Evolutionary conservation across 2,888 invertebrate species (phyloP).

Genomic region (Eueremaeus valkanovi): DNA sequence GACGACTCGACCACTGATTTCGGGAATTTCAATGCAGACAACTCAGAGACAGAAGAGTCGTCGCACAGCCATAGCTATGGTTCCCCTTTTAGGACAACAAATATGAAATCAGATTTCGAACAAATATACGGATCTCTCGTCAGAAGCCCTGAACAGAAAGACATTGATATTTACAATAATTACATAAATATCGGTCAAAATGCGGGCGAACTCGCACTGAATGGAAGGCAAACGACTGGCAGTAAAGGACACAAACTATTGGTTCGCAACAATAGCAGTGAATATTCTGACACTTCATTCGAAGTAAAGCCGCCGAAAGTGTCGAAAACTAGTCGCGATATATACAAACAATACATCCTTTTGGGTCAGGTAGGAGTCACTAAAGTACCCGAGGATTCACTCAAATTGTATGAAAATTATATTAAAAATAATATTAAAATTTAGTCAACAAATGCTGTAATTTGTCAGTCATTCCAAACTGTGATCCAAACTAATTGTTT

Average conservation of each 20-base stretch:
- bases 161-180: not conserved
- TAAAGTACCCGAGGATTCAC: not conserved
- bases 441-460: no score
- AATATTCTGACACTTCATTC: constrained; percentile 58
- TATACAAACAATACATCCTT: constrained; percentile 67
- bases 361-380: constrained; percentile 57
- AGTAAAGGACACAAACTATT: not conserved
- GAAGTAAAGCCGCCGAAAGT: constrained; percentile 66
- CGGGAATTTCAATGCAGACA: not conserved
- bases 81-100: not conserved
- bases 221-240: not conserved
- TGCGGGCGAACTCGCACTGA: not conserved
- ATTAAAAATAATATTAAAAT: not conserved
- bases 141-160: not conserved
- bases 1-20: constrained; percentile 16
- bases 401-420: not conserved
- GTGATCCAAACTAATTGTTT: not conserved
- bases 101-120: not conserved
- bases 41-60: constrained; percentile 18
- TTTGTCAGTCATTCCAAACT: not conserved
- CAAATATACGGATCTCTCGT: constrained; percentile 14
- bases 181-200: constrained; percentile 4
- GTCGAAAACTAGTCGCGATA: constrained; percentile 60
- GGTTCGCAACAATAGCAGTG: not conserved
- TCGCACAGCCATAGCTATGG: not conserved